Conservation (phyloP, 2,113 vertebrate genomes). For the Prinia subflava region DNA sequence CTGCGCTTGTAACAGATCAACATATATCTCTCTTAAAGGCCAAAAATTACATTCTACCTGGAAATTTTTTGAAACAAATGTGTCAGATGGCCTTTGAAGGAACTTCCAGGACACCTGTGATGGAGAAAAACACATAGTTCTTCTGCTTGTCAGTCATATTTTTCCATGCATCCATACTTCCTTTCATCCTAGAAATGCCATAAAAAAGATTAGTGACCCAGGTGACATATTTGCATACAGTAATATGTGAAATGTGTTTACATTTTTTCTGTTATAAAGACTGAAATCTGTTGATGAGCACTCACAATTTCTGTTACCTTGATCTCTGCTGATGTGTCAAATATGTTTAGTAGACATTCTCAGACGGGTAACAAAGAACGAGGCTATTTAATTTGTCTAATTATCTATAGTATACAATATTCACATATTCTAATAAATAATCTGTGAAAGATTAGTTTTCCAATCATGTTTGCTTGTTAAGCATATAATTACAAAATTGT, state of each 20-base stretch:
- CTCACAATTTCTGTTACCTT: not conserved
- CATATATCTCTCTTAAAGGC: not conserved
- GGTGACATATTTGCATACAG: not conserved
- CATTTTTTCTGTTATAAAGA: not conserved
- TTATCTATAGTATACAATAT: not conserved
- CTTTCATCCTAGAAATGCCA: not conserved
- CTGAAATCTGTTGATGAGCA: not conserved
- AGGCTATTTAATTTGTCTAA: not conserved
- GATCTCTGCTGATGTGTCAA: not conserved
- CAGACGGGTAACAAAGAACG: not conserved
- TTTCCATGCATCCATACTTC: not conserved
- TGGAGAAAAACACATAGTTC: not conserved
- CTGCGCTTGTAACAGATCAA: not conserved
- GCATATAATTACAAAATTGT: not conserved
- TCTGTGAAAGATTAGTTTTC: not conserved
- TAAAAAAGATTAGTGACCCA: not conserved
- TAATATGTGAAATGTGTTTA: not conserved
- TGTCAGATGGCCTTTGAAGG: not conserved
- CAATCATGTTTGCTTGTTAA: not conserved
- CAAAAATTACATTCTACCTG: not conserved
- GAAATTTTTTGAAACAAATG: not conserved
- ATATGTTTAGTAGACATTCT: not conserved
- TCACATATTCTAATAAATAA: not conserved
- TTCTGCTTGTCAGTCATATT: not conserved
- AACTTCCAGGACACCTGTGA: not conserved